A percentile compares a stretch with the other conserved stretches of the same genome.
phyloP scores from a whole-genome alignment of 2,797 vertebrate species.

The Propithecus perrieri region DNA sequence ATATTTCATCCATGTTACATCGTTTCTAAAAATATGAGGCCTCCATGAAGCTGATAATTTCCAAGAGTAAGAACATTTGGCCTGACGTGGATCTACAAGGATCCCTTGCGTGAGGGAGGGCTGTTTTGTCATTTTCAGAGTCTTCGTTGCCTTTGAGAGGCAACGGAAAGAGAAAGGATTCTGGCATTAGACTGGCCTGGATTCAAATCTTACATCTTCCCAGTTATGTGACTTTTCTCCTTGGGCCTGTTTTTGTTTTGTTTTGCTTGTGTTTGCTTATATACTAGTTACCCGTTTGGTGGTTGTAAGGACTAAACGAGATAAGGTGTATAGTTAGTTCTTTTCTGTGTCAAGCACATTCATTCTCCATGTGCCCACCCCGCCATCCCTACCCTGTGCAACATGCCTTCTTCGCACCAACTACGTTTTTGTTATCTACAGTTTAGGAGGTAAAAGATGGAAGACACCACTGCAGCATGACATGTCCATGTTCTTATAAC shows the following conservation, averaged over 20 bases:
- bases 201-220: not conserved
- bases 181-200: not conserved
- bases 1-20: not conserved
- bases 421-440: too few species aligned
- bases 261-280: not conserved
- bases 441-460: not conserved
- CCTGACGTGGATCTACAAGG: not conserved
- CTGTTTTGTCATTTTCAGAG: not conserved
- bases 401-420: not conserved
- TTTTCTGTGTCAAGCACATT: not conserved
- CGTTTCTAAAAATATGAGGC: not conserved
- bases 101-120: not conserved
- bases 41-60: not conserved
- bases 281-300: not conserved
- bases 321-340: not conserved
- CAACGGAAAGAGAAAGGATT: not conserved
- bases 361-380: not conserved
- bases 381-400: not conserved
- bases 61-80: not conserved
- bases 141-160: not conserved
- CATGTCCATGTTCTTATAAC: fast-evolving
- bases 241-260: not conserved
- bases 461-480: not conserved
- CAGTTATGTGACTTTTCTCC: not conserved
- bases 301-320: not conserved